Evolutionary conservation across 2,113 vertebrate species (phyloP), one percentile per base, ranked within the genome.

Genomic region (Scartelaos histophorus): DNA sequence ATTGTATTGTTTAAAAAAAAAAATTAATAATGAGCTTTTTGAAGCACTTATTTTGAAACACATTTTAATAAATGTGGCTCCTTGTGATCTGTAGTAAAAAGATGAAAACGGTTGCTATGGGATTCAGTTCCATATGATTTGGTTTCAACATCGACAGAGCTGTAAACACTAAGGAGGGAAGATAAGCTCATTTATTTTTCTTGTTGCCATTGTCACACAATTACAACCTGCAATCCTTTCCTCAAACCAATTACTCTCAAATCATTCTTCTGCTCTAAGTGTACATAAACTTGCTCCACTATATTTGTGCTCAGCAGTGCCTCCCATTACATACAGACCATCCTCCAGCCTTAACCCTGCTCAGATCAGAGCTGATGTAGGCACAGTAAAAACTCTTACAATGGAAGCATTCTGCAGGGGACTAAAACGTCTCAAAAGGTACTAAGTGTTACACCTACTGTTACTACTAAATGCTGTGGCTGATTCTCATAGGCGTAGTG

Each of bases 281-380:
- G 7, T 43, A 43, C 10, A 43, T 43, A 43, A 43, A 43, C 38
- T 10, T 43, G 38, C 38, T 43, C 38, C 38, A 43, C 62, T 66
- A 80, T 70, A 61, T 57, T 76, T 19, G 65, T 69, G 66, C 54
- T 2, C 2, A 56, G 0, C 54, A 56, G n/a, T n/a, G 6, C 49
- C 15, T 16, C 49, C 3, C 54, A 12, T 9, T 21, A 56, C 53
- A n/a, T 54, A 7, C 53, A 22, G 53, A 56, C 7, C n/a, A 22
- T 56, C 6, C 21, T 56, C 10, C 21, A 22, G 5, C 6, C 15
- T 16, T 16, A 15, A 0, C 15, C 15, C 35, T 15, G 47, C 15
- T 49, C 15, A 49, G 15, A 49, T 4, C 16, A 49, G 15, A 49
- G 13, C 46, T 47, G 13, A 15, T 13, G 16, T 3, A 16, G 13